Conservation (phyloP, 2,113 vertebrate genomes). For the Hemibagrus wyckioides region DNA sequence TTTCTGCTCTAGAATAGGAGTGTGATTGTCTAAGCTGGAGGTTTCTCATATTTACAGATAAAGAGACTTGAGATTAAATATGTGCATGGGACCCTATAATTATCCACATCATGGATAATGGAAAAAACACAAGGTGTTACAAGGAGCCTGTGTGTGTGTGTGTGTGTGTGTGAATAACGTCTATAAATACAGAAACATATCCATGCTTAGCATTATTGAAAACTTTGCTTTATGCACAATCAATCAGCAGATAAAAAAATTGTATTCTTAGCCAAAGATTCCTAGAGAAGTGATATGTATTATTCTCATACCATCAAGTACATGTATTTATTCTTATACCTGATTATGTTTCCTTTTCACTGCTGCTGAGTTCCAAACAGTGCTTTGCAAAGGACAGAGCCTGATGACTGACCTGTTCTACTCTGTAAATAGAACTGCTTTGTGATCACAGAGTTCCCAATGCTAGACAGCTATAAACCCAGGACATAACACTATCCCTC, state of each 20-base stretch:
- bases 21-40: background rate
- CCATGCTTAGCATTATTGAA: background rate
- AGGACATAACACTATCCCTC: slow-evolving; percentile 19
- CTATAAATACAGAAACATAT: slow-evolving; percentile 2
- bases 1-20: background rate
- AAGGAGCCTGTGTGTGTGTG: background rate
- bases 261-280: background rate
- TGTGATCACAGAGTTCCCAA: slow-evolving; percentile 1
- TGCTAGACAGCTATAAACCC: slow-evolving; percentile 21
- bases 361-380: background rate
- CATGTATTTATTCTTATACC: slow-evolving; percentile 5
- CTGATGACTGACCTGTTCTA: slow-evolving; percentile 18
- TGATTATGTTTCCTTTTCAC: slow-evolving; percentile 1
- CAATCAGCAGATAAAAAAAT: background rate
- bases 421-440: slow-evolving; percentile 33
- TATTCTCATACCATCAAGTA: background rate
- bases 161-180: background rate
- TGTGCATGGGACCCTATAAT: background rate
- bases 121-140: background rate
- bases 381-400: slow-evolving; percentile 21
- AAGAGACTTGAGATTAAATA: background rate
- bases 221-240: background rate
- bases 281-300: background rate
- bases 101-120: background rate
- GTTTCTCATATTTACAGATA: background rate